phyloP scores from a whole-genome alignment of 1,140 invertebrate species.

The Magallana ariakensis region DNA sequence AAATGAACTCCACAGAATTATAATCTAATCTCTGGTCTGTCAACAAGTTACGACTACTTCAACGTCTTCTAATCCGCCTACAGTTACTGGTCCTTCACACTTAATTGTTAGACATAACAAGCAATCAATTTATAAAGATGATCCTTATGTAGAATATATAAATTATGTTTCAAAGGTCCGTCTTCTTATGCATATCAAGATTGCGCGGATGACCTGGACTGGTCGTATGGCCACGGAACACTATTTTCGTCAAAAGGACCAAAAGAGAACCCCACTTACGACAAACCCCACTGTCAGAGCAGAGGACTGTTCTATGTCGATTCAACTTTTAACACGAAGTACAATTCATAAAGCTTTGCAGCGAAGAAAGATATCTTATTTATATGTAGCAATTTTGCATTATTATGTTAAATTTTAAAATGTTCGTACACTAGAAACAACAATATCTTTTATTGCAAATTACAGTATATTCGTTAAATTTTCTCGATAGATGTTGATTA shows the following conservation, averaged over 20 bases:
- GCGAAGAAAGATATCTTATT: too few species aligned
- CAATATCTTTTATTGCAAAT: too few species aligned
- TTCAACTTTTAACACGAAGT: not conserved
- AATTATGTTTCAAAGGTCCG: not conserved
- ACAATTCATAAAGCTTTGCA: too few species aligned
- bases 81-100: too few species aligned
- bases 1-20: not conserved
- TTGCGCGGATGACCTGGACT: constrained; percentile 25
- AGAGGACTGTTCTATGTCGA: not conserved
- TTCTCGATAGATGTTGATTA: too few species aligned
- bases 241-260: constrained; percentile 49
- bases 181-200: not conserved
- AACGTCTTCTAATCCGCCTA: not conserved
- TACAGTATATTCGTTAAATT: too few species aligned
- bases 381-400: too few species aligned
- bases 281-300: constrained; percentile 51
- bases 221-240: constrained; percentile 32
- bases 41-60: not conserved
- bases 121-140: too few species aligned
- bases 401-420: too few species aligned
- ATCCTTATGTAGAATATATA: not conserved
- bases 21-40: constrained; percentile 40
- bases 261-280: constrained; percentile 58
- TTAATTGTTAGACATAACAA: too few species aligned
- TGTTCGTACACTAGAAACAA: too few species aligned